These are phyloP conservation scores for Platycheirus rosarum DNA, from an alignment of 2,888 invertebrate species.

Conservation along the genomic window DNA sequence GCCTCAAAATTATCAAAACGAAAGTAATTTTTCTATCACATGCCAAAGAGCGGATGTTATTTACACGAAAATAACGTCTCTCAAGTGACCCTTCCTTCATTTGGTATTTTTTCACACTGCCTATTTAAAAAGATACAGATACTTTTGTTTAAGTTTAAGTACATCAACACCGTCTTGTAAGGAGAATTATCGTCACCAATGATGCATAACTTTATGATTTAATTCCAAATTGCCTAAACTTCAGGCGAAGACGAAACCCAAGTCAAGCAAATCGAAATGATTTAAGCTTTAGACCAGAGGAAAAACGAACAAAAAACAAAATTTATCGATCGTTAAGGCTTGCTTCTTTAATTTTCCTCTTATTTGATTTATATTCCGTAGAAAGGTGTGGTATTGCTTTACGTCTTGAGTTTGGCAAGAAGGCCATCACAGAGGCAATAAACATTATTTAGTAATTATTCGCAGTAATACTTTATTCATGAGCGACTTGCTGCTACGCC, in stretches of 20 bases:
- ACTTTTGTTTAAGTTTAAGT: not conserved
- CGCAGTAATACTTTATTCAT: conserved; percentile 29
- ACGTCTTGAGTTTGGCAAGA: not conserved
- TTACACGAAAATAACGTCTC: conserved; percentile 18
- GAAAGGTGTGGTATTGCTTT: conserved; percentile 34
- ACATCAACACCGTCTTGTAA: conserved; percentile 23
- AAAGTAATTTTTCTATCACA: conserved; percentile 17
- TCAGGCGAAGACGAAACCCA: not conserved
- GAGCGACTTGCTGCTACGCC: conserved; percentile 9
- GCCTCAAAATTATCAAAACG: not conserved
- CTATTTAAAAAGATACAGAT: too few species aligned
- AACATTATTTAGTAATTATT: conserved; percentile 39
- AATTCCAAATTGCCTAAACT: conserved; percentile 18
- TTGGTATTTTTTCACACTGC: conserved; percentile 9
- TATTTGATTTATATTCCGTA: conserved; percentile 20
- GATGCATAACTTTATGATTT: conserved; percentile 48
- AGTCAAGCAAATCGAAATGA: conserved; percentile 25
- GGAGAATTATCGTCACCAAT: conserved; percentile 24
- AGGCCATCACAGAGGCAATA: conserved; percentile 26
- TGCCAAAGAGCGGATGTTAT: conserved; percentile 7
- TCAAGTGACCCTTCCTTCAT: conserved; percentile 22
- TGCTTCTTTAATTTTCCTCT: not conserved
- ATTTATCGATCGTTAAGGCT: conserved; percentile 18
- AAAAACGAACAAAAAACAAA: conserved; percentile 4
- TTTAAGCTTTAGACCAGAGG: not conserved